phyloP scores from a whole-genome alignment of 2,797 vertebrate genomes.

The Coregonus sp. region DNA sequence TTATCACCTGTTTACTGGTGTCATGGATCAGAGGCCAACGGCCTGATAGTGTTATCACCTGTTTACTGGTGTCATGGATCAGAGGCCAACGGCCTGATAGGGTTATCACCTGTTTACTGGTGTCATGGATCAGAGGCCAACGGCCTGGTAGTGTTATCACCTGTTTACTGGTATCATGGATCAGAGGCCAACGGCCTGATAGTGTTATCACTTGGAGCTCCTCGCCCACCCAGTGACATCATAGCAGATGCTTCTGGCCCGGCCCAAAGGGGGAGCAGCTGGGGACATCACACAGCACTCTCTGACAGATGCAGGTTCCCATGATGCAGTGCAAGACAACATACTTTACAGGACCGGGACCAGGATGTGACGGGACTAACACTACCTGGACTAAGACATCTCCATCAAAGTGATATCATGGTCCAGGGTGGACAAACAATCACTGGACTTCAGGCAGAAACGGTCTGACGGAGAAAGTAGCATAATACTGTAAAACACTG shows the following conservation, averaged over 20 bases:
- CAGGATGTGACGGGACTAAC: background rate
- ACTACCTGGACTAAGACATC: background rate
- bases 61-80: too few species aligned
- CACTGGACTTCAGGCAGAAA: background rate
- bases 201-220: background rate
- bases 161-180: too few species aligned
- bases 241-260: constrained; percentile 57
- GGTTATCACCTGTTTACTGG: too few species aligned
- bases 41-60: too few species aligned
- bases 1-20: too few species aligned
- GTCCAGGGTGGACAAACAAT: background rate
- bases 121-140: too few species aligned
- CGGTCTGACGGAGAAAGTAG: background rate
- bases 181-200: too few species aligned
- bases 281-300: constrained; percentile 16
- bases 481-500: background rate
- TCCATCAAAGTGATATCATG: background rate
- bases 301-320: constrained; percentile 22
- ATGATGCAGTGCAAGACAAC: constrained; percentile 18
- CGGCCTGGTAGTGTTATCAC: too few species aligned
- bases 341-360: background rate
- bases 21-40: too few species aligned
- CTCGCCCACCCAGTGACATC: constrained; percentile 49
- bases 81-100: too few species aligned
- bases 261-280: constrained; percentile 49